phyloP scores from a whole-genome alignment of 1,140 invertebrate species.

The Octopus bimaculoides region DNA sequence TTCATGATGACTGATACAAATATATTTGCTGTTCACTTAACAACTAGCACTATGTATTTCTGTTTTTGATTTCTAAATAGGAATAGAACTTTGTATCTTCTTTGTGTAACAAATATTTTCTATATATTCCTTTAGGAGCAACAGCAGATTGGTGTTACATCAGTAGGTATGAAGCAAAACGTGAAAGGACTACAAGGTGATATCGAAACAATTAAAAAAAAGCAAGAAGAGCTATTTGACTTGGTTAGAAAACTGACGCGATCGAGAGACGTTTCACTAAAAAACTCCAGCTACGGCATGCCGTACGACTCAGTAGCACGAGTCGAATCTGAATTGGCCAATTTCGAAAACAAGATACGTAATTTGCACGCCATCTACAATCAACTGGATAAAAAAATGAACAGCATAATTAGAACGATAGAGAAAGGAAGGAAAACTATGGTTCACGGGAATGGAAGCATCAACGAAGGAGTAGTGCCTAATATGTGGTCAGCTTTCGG shows the following conservation, averaged over 20 bases:
- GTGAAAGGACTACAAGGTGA: not conserved
- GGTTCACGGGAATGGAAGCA: not conserved
- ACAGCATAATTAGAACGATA: not conserved
- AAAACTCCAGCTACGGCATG: not conserved
- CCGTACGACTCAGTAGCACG: not conserved
- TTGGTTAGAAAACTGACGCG: not conserved
- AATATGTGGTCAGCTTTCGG: not conserved
- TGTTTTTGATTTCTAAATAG: too few relatives aligned
- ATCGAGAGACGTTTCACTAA: not conserved
- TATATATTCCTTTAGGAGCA: not conserved
- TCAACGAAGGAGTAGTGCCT: not conserved
- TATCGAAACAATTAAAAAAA: not conserved
- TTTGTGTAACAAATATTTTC: too few relatives aligned
- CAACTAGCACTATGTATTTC: too few relatives aligned
- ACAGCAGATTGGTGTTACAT: not conserved
- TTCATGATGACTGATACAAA: too few relatives aligned
- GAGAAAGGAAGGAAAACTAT: not conserved
- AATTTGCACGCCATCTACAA: conserved; percentile 1
- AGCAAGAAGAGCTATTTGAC: not conserved
- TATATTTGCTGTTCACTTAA: too few relatives aligned
- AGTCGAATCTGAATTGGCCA: not conserved
- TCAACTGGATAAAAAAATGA: conserved; percentile 3
- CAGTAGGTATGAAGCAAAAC: not conserved
- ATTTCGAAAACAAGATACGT: not conserved
- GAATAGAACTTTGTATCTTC: too few relatives aligned